Percentiles rank a stretch among this genome's conserved stretches.
Evolutionary conservation across 1,140 invertebrate genomes (phyloP).

Genomic region (Tribolium castaneum): DNA sequence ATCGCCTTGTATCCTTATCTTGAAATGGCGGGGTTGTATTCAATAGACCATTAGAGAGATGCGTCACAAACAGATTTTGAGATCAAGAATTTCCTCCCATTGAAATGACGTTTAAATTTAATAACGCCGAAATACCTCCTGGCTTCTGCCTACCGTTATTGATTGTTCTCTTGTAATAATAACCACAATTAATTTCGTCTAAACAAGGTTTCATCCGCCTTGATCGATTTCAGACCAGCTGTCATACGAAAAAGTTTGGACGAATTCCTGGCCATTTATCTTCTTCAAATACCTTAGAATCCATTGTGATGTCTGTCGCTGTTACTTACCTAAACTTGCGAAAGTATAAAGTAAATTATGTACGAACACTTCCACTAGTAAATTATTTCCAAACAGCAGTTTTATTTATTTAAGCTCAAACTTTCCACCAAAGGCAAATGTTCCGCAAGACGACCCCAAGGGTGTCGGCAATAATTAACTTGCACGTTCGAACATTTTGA

Average conservation of each 20-base stretch:
- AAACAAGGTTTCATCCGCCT: too few species aligned
- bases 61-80: conserved; percentile 36
- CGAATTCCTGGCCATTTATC: conserved; percentile 26
- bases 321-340: conserved; percentile 5
- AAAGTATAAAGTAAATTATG: conserved; percentile 8
- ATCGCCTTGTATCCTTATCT: conserved; percentile 32
- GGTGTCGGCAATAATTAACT: background rate
- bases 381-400: conserved; percentile 29
- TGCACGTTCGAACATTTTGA: background rate
- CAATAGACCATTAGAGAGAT: conserved; percentile 41
- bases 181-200: background rate
- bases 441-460: background rate
- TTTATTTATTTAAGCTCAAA: background rate
- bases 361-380: conserved; percentile 1
- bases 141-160: background rate
- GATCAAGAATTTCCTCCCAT: conserved; percentile 19
- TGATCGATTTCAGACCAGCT: background rate
- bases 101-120: conserved; percentile 33
- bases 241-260: background rate
- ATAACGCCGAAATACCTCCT: conserved; percentile 15
- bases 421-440: background rate
- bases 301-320: conserved; percentile 27
- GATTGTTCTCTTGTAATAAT: conserved; percentile 5
- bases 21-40: conserved; percentile 15
- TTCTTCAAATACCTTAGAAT: conserved; percentile 24